phyloP scores from a whole-genome alignment of 2,888 invertebrate genomes.

The Paralinhomoeus sp. region DNA sequence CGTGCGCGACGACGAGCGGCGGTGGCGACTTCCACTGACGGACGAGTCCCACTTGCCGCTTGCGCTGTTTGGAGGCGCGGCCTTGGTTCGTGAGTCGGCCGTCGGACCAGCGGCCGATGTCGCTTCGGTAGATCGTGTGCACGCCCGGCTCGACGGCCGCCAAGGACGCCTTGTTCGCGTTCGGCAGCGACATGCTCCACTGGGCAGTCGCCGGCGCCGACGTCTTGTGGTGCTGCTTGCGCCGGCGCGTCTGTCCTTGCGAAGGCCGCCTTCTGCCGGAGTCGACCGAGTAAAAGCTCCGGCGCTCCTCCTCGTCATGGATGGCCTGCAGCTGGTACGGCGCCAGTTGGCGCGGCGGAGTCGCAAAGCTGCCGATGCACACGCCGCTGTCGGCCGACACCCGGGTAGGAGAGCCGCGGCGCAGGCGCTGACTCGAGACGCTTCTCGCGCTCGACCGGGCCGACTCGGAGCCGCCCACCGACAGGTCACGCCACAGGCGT shows the following conservation, averaged over 20 bases:
- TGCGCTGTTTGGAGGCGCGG: neutral
- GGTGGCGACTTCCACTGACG: too few relatives aligned
- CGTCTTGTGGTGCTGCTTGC: too few relatives aligned
- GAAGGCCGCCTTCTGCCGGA: too few relatives aligned
- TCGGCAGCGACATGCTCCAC: too few relatives aligned
- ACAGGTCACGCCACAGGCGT: slow-evolving; percentile 2
- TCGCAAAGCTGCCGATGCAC: neutral
- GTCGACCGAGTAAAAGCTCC: neutral
- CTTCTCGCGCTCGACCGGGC: neutral
- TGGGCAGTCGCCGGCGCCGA: neutral
- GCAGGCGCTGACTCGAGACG: neutral
- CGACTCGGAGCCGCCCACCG: neutral
- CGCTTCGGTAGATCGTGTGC: slow-evolving; percentile 1
- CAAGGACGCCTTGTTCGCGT: neutral
- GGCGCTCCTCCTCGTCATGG: neutral
- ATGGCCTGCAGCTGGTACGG: neutral
- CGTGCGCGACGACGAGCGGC: neutral
- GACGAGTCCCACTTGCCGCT: too few relatives aligned
- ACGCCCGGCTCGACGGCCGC: neutral
- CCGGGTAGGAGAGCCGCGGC: neutral
- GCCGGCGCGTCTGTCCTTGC: too few relatives aligned
- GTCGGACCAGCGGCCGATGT: slow-evolving; percentile 2
- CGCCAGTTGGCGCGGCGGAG: neutral
- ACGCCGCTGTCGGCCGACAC: neutral
- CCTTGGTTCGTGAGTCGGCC: neutral